A percentile compares a stretch with the other conserved stretches of the same genome.
Evolutionary conservation across 2,113 vertebrate genomes (phyloP).

Genomic region (Heteronetta atricapilla): DNA sequence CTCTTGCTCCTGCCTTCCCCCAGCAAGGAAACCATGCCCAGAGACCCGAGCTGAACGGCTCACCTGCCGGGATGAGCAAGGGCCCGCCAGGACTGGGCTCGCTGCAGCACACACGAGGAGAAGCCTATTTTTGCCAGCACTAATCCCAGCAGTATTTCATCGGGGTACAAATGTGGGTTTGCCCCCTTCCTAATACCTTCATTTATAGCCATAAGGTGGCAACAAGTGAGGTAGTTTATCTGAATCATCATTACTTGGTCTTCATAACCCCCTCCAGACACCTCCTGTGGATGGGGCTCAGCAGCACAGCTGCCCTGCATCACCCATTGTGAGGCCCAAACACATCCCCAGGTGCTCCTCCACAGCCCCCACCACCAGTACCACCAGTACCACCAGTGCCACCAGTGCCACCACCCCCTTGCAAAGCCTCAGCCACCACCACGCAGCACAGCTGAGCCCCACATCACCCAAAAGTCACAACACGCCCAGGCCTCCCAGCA

Average conservation of each 20-base stretch:
- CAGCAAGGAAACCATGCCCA: no score
- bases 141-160: no score
- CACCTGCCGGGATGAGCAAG: fast-evolving
- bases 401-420: not conserved
- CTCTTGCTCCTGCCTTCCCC: not conserved
- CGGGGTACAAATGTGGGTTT: not conserved
- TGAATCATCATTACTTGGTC: not conserved
- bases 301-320: not conserved
- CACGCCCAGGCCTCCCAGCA: not conserved
- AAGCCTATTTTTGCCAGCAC: not conserved
- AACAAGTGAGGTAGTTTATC: not conserved
- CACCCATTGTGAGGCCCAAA: not conserved
- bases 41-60: no score
- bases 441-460: not conserved
- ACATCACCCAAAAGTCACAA: not conserved
- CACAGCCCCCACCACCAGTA: not conserved
- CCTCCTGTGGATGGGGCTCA: not conserved
- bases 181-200: not conserved
- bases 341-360: not conserved
- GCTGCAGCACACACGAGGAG: not conserved
- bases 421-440: fast-evolving
- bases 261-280: no score
- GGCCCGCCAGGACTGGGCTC: no score
- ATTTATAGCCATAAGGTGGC: not conserved
- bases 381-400: not conserved